Evolutionary conservation across 2,888 invertebrate species (phyloP), one percentile per base, ranked within the genome.

Genomic region (Lithophane leautieri): DNA sequence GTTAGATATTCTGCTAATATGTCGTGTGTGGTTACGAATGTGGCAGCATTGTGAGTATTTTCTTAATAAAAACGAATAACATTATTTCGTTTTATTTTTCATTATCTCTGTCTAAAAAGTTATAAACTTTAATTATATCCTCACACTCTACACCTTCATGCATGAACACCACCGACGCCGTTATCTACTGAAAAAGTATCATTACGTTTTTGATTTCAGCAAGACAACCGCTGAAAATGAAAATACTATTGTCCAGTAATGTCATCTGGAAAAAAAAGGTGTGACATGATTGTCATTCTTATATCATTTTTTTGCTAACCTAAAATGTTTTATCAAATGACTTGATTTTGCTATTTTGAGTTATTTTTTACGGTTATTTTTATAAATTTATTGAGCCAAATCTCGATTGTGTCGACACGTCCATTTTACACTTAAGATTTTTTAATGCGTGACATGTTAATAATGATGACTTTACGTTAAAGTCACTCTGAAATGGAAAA

Each of bases 271-370:
- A 96, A 95, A 96, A 96, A 96, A 96, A 96, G 96, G 96, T 96
- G 92, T 96, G 96, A 95, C 96, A 96, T 95, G 94, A 89, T 93
- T 95, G 96, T 95, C 96, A 96, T 93, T 94, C 91, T 92, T 93
- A 90, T 94, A 96, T 94, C 90, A 95, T 95, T 95, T 96, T 96
- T 96, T 96, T 96, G 96, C 95, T 96, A 96, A 96, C 96, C 96
- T 96, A 96, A 96, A 96, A 96, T 96, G 96, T 96, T 96, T 96
- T 94, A 94, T 95, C 96, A 95, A 96, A 96, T 95, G 95, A 95
- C 95, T 95, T 96, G 94, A 96, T 95, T 94, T 93, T 94, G 92
- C 90, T 94, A 91, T 94, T 95, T 96, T 94, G 93, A 92, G 92
- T 92, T 91, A 93, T 95, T 95, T 95, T 95, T 95, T 95, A 95